phyloP scores from a whole-genome alignment of 2,888 invertebrate species.

The Ophonus ardosiacus region DNA sequence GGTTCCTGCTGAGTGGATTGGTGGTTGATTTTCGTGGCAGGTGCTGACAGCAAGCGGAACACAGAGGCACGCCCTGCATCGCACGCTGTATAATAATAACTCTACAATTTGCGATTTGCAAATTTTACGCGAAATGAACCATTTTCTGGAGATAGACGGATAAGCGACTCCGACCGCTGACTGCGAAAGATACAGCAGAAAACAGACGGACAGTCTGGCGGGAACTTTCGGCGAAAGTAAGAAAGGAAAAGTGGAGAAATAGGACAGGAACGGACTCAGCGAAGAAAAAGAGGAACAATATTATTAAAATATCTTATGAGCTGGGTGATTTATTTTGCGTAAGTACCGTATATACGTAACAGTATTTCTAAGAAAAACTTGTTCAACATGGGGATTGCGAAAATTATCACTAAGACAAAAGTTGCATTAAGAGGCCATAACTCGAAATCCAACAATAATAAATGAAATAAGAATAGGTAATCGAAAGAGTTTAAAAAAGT shows the following conservation, averaged over 20 bases:
- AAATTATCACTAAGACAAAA: no score
- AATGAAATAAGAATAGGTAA: no score
- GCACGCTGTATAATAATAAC: constrained; percentile 51
- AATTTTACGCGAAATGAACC: constrained; percentile 64
- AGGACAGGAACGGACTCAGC: no score
- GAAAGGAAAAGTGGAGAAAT: not conserved
- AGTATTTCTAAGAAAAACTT: no score
- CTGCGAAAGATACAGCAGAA: not conserved
- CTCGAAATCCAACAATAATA: no score
- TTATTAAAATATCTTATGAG: no score
- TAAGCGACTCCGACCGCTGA: not conserved
- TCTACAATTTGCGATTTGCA: constrained; percentile 63
- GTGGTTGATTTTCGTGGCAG: not conserved
- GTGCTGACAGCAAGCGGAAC: constrained; percentile 50
- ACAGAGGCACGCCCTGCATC: constrained; percentile 34
- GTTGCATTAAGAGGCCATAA: no score
- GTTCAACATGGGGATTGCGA: no score
- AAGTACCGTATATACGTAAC: no score
- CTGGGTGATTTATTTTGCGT: no score
- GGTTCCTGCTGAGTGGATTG: not conserved
- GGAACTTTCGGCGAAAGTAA: not conserved
- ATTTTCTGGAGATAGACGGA: constrained; percentile 49
- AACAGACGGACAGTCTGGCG: not conserved
- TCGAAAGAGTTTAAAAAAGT: no score
- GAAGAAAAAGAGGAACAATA: no score